Base-by-base conservation (phyloP, 2,888 invertebrate genomes). In the Theristus sp. region DNA sequence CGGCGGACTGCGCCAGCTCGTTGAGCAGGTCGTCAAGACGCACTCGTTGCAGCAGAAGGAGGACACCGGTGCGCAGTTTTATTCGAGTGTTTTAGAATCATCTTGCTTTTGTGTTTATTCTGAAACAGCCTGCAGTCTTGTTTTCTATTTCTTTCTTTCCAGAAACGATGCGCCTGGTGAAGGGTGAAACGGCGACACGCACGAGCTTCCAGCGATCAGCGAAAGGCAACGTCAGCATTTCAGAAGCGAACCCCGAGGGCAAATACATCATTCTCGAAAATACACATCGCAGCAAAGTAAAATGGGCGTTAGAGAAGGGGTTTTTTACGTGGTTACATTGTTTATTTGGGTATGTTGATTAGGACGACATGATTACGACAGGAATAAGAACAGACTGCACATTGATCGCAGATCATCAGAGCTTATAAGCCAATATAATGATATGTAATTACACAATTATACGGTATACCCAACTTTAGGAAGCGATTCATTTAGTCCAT, bases 121-220 rank as follows among this genome's bases (percentile, higher is more conserved):
- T n/a, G n/a, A n/a, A n/a, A n/a, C n/a, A n/a, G n/a, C n/a, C n/a
- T n/a, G n/a, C n/a, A n/a, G n/a, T n/a, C n/a, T n/a, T n/a, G n/a
- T n/a, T n/a, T n/a, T n/a, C n/a, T n/a, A n/a, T 49, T n/a, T 17
- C 20, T 38, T 6, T 38, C 10, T 38, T 49, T 67, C 53, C 64
- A 67, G 72, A 70, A 61, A 67, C 67, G 47, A 68, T 69, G 67
- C 65, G 70, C 24, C 66, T 70, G 3, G 65, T 70, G 58, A 70
- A 70, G 64, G 71, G 78, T 1, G 79, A 79, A 65, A 77, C 77
- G 62, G 76, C 77, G 13, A 76, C 77, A 60, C 77, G 77, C 64
- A 77, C 77, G 13, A 77, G 78, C 6, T 79, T 76, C 73, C 77
- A 77, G 66, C 71, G 78, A 60, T 76, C 75, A 38, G 77, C 78